Conservation (phyloP, 2,113 vertebrate genomes). For the Urocynchramus pylzowi region DNA sequence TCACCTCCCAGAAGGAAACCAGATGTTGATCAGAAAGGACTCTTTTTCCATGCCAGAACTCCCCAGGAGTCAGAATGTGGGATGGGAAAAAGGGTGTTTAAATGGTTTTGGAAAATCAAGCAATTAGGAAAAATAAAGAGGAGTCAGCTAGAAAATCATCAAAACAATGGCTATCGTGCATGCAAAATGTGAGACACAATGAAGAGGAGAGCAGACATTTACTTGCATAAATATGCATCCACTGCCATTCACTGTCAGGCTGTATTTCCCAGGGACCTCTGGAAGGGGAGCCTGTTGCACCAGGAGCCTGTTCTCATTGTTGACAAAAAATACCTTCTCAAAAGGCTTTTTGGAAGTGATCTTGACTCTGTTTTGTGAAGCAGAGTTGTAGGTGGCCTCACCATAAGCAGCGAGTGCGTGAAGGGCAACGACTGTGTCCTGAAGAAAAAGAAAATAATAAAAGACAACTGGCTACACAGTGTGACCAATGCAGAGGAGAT, state of each 20-base stretch:
- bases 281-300: constrained; percentile 45
- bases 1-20: neutral
- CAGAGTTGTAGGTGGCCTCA: constrained; percentile 28
- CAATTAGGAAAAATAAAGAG: neutral
- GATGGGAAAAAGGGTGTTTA: neutral
- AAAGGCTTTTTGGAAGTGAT: constrained; percentile 24
- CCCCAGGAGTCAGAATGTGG: neutral
- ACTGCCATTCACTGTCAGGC: constrained; percentile 27
- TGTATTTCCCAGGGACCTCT: constrained; percentile 42
- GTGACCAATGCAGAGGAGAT: neutral
- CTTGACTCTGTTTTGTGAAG: constrained; percentile 7
- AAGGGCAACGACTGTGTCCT: constrained; percentile 72
- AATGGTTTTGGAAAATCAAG: neutral
- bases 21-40: neutral
- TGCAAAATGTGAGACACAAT: neutral
- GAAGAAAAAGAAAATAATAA: neutral
- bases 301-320: constrained; percentile 51
- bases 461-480: neutral
- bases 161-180: neutral
- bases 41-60: neutral
- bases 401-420: constrained; percentile 60
- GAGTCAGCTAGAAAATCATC: neutral
- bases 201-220: neutral
- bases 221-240: constrained; percentile 64
- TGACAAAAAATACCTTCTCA: constrained; percentile 40